Percentiles rank a stretch among this genome's conserved stretches.
Evolutionary conservation across 2,888 invertebrate species (phyloP).

Genomic region (Apamea anceps): DNA sequence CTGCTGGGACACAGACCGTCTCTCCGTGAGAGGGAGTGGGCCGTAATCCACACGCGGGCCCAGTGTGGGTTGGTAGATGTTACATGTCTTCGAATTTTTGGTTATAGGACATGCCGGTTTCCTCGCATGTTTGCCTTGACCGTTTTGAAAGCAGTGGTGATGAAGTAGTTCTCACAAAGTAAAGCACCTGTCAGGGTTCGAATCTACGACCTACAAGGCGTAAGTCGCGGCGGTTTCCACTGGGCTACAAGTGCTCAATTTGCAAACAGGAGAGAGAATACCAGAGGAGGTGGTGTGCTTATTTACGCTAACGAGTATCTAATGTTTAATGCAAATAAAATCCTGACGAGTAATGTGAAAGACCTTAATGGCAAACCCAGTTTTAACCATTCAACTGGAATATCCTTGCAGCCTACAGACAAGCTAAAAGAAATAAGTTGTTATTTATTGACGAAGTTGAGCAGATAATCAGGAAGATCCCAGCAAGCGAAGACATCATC

Average conservation of each 20-base stretch:
- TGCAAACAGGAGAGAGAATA: conserved; percentile 2
- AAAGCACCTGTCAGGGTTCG: too few relatives aligned
- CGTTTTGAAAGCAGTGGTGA: too few relatives aligned
- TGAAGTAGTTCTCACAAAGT: too few relatives aligned
- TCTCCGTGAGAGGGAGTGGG: too few relatives aligned
- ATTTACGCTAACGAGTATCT: conserved; percentile 10
- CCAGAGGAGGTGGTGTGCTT: conserved; percentile 24
- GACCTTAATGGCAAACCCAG: conserved; percentile 10
- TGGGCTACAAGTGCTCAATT: not conserved
- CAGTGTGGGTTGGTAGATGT: too few relatives aligned
- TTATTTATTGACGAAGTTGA: conserved; percentile 16
- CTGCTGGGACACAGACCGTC: too few relatives aligned
- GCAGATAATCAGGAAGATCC: conserved; percentile 11
- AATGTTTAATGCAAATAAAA: not conserved
- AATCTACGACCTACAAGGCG: too few relatives aligned
- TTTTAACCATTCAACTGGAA: not conserved
- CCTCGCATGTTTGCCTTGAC: too few relatives aligned
- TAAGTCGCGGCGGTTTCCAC: too few relatives aligned
- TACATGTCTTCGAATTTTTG: too few relatives aligned
- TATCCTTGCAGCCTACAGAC: conserved; percentile 13
- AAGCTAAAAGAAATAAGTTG: conserved; percentile 1
- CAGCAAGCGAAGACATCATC: conserved; percentile 12
- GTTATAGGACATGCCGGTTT: too few relatives aligned
- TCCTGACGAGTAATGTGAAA: not conserved
- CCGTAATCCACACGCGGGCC: too few relatives aligned